These are phyloP conservation scores for Hemaris fuciformis DNA, from an alignment of 2,888 invertebrate genomes.

Conservation along the genomic window DNA sequence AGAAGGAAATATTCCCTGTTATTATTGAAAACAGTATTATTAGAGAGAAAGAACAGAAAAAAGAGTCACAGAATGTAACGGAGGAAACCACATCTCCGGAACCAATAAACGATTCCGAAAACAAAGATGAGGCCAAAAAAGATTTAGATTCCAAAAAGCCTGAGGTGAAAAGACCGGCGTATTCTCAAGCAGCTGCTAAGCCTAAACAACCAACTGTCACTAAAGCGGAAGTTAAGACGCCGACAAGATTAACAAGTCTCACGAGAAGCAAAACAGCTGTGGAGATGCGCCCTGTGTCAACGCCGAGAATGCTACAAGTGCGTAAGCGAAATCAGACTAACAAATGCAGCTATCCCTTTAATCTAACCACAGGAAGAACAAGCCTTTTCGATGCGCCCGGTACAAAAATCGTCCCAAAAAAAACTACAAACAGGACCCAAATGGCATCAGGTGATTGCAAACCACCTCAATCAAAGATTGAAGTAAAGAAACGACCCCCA, in stretches of 20 bases:
- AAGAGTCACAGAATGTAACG: not conserved
- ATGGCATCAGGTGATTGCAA: constrained; percentile 63
- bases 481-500: constrained; percentile 53
- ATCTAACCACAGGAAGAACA: constrained; percentile 72
- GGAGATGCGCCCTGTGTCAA: constrained; percentile 59
- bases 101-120: not conserved
- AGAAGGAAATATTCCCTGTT: constrained; percentile 2
- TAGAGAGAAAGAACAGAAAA: not conserved
- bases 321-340: constrained; percentile 60
- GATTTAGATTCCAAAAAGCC: constrained; percentile 47
- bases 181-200: constrained; percentile 78
- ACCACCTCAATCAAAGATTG: constrained; percentile 44
- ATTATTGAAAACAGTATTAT: not conserved
- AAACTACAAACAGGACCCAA: constrained; percentile 46
- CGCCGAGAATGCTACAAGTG: constrained; percentile 47
- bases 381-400: constrained; percentile 66
- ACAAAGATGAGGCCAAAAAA: constrained; percentile 25
- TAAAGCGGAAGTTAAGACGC: constrained; percentile 62
- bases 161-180: constrained; percentile 63
- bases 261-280: constrained; percentile 72
- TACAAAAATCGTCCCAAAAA: constrained; percentile 46
- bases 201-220: constrained; percentile 55
- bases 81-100: not conserved
- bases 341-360: constrained; percentile 78
- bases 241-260: constrained; percentile 45